A percentile compares a stretch with the other conserved stretches of the same genome.
These are phyloP conservation scores for Villa cingulata DNA, from an alignment of 2,888 invertebrate species.

Conservation along the genomic window DNA sequence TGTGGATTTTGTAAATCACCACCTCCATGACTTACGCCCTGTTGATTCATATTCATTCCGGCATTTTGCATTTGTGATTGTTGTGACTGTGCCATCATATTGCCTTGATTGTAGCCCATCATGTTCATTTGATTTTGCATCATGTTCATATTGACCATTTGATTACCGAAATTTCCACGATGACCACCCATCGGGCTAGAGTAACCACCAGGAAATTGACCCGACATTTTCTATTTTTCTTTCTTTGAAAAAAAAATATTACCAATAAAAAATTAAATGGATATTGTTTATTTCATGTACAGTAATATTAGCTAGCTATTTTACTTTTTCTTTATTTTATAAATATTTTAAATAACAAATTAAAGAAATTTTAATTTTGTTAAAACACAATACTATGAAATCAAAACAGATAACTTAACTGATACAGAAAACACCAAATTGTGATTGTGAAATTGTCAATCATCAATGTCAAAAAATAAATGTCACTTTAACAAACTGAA, in stretches of 20 bases:
- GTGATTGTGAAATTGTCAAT: no score
- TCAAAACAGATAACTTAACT: no score
- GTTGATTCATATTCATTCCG: conserved; percentile 6
- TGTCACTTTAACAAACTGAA: no score
- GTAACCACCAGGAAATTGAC: conserved; percentile 25
- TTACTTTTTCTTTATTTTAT: no score
- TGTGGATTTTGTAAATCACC: conserved; percentile 18
- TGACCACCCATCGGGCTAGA: conserved; percentile 23
- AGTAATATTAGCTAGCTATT: no score
- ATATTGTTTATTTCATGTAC: no score
- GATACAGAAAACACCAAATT: no score
- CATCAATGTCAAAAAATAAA: no score
- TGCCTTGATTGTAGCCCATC: conserved; percentile 18
- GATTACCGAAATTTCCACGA: conserved; percentile 22
- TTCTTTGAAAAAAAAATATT: neutral
- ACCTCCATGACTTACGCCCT: conserved; percentile 15
- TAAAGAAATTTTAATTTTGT: no score
- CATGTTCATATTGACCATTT: conserved; percentile 21
- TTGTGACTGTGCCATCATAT: conserved; percentile 16
- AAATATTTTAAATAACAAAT: no score
- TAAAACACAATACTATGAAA: no score
- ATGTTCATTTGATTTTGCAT: conserved; percentile 18
- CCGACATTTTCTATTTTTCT: conserved; percentile 19
- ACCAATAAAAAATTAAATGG: no score
- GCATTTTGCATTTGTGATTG: conserved; percentile 16